phyloP scores from a whole-genome alignment of 1,140 invertebrate genomes.

The Drosophila arizonae region DNA sequence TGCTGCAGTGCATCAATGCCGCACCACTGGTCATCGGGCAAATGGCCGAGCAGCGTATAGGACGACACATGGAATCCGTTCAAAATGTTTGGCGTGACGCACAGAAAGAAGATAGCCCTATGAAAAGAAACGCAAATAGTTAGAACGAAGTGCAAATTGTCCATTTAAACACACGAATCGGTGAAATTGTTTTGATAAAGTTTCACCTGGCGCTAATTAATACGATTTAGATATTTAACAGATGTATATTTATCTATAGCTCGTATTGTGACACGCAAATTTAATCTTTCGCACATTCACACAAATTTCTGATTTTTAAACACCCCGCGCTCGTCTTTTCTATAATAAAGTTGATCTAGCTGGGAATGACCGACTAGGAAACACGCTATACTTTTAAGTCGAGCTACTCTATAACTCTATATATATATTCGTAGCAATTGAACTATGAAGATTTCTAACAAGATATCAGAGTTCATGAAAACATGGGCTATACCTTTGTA shows the following conservation, averaged over 20 bases:
- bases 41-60: conserved; percentile 84
- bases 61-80: conserved; percentile 85
- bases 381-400: too few species aligned
- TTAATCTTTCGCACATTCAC: conserved; percentile 61
- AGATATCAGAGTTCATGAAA: too few species aligned
- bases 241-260: conserved; percentile 21
- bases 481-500: too few species aligned
- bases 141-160: conserved; percentile 16
- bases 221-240: conserved; percentile 18
- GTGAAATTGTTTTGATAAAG: conserved; percentile 12
- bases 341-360: too few species aligned
- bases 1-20: conserved; percentile 80
- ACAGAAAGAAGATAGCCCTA: conserved; percentile 84
- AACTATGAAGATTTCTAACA: too few species aligned
- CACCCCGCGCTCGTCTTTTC: too few species aligned
- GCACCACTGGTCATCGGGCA: conserved; percentile 84
- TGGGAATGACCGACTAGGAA: too few species aligned
- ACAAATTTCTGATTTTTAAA: conserved; percentile 26
- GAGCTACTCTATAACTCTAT: too few species aligned
- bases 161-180: conserved; percentile 17
- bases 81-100: conserved; percentile 84
- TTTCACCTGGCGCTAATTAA: conserved; percentile 54
- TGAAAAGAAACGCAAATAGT: conserved; percentile 26
- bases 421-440: too few species aligned
- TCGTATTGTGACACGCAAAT: conserved; percentile 66